phyloP scores from a whole-genome alignment of 2,888 invertebrate species.

The Plebejus argus region DNA sequence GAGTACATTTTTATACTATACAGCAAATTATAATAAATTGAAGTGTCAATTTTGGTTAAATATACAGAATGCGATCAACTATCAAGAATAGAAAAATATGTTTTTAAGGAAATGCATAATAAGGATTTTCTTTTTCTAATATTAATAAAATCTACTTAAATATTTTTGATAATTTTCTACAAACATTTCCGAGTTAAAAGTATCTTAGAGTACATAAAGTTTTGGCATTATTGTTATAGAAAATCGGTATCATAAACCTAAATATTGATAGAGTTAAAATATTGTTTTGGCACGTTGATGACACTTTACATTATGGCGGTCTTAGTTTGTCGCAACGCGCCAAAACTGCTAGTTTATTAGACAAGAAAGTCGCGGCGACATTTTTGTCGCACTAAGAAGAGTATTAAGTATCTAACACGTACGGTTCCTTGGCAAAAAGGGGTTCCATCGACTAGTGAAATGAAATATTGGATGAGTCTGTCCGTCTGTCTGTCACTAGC shows the following conservation, averaged over 20 bases:
- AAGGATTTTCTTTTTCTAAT: background rate
- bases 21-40: background rate
- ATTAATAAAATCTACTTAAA: background rate
- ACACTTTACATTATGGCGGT: background rate
- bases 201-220: background rate
- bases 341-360: background rate
- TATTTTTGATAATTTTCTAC: background rate
- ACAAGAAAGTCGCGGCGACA: slow-evolving; percentile 2
- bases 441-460: background rate
- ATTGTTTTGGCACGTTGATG: background rate
- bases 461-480: background rate
- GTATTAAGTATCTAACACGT: background rate
- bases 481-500: background rate
- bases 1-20: background rate
- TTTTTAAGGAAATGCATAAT: background rate
- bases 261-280: background rate
- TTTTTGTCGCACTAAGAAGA: background rate
- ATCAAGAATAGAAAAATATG: background rate
- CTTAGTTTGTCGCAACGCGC: background rate
- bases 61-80: background rate
- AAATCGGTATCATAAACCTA: background rate
- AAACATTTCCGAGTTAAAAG: background rate
- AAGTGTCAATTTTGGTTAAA: background rate
- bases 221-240: slow-evolving; percentile 17
- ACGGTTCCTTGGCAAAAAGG: background rate